Conservation (phyloP, 2,113 vertebrate genomes). For the Nesogale talazaci region DNA sequence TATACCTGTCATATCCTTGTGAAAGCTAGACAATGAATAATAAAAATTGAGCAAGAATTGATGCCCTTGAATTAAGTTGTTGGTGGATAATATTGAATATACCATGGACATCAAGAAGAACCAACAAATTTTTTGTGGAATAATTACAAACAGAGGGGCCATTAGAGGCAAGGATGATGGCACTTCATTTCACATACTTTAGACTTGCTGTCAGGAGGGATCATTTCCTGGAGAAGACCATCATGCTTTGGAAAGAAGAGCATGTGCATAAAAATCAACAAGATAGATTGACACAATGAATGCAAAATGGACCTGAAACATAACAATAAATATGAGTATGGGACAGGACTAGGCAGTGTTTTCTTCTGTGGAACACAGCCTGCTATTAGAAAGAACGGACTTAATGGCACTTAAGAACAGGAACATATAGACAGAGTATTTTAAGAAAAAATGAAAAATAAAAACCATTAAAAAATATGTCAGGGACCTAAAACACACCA, state of each 20-base stretch:
- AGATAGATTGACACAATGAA: not conserved
- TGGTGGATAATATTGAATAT: no score
- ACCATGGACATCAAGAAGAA: no score
- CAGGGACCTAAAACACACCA: not conserved
- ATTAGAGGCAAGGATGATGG: no score
- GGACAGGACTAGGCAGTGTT: not conserved
- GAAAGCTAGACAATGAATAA: no score
- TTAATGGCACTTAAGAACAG: not conserved
- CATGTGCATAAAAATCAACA: not conserved
- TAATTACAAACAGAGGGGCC: no score
- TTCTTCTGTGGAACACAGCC: not conserved
- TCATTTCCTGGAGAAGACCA: no score
- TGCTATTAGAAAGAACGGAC: not conserved
- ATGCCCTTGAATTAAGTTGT: no score
- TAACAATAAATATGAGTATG: not conserved
- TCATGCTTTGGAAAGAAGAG: not conserved
- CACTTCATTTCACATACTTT: no score
- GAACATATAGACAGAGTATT: not conserved
- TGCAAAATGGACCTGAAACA: not conserved
- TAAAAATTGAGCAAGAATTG: no score
- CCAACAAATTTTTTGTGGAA: no score
- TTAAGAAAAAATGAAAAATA: not conserved
- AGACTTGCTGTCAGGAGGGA: no score
- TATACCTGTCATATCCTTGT: no score
- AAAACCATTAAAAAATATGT: not conserved